Evolutionary conservation across 2,113 vertebrate species (phyloP).

Genomic region (Oenanthe oenanthe): DNA sequence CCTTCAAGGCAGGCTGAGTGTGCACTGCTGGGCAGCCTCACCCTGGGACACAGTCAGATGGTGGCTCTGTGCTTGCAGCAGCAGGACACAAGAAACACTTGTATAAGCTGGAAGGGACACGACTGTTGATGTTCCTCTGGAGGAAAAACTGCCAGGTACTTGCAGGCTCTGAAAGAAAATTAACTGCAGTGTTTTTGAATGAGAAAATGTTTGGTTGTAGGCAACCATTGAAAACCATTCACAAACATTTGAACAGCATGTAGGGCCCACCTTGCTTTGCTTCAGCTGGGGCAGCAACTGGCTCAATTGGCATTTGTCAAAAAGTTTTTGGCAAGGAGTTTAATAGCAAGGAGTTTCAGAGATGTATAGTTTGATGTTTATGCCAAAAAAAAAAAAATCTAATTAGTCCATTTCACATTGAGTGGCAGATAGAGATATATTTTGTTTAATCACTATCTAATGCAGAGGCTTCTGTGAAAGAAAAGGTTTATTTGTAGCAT

Average conservation of each 20-base stretch:
- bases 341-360: conserved; percentile 3
- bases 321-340: not conserved
- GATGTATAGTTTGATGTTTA: conserved; percentile 35
- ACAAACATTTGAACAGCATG: not conserved
- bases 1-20: rapidly evolving
- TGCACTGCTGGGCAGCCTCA: not conserved
- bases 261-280: not conserved
- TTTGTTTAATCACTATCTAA: conserved; percentile 50
- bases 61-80: not conserved
- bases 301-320: not conserved
- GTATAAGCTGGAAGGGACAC: not conserved
- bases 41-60: rapidly evolving
- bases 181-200: not conserved
- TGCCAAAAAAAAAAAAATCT: not conserved
- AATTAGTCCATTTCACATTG: conserved; percentile 26
- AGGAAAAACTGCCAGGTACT: not conserved
- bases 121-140: not conserved
- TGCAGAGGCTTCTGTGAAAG: conserved; percentile 39
- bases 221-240: not conserved
- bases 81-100: not conserved
- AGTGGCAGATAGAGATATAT: conserved; percentile 40
- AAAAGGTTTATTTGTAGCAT: conserved; percentile 73
- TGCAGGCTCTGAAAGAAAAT: not conserved
- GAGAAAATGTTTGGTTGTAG: not conserved
- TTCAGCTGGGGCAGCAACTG: not conserved